Evolutionary conservation across 2,113 vertebrate species (phyloP), one percentile per base, ranked within the genome.

Genomic region (Tachycineta bicolor): DNA sequence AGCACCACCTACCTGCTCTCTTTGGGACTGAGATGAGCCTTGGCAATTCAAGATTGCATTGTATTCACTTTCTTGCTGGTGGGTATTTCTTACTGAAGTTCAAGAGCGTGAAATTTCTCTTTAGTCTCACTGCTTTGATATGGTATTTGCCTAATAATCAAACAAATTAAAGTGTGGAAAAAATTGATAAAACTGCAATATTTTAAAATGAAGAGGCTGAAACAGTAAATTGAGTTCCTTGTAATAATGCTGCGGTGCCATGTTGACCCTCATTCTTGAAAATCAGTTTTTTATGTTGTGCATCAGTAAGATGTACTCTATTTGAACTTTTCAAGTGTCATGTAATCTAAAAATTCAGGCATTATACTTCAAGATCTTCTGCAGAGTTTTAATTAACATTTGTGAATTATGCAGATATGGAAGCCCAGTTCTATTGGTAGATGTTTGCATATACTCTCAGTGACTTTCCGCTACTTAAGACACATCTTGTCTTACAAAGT

Each of bases 41-140:
- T 92, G 93, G 95, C 96, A 97, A 95, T 95, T 96, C 90, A 64
- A 95, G 94, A 95, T 96, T 94, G 93, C 87, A 83, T 96, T 97
- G 89, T 96, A 83, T 97, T 97, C 95, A 71, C 82, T 96, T 97
- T 97, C 85, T 97, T 94, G 97, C 98, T 98, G 89, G 91, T 90
- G 93, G 97, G 97, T 96, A 96, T 96, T 97, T 96, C 93, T 97
- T 68, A 76, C 93, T 95, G 94, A 97, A 98, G 96, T 97, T 97
- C 90, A 96, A 96, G 78, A 97, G 97, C 73, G 17, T 97, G 97
- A 97, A 97, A 98, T 98, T 97, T 97, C 96, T 90, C 97, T 97
- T 98, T 97, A 96, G 97, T 97, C 95, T 97, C 97, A 89, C 93
- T 89, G 92, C 97, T 98, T 98, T 98, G 98, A 97, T 97, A 98